Percentiles rank a stretch among this genome's conserved stretches.
Evolutionary conservation across 2,888 invertebrate genomes (phyloP).

Genomic region (Eristalis intricaria): DNA sequence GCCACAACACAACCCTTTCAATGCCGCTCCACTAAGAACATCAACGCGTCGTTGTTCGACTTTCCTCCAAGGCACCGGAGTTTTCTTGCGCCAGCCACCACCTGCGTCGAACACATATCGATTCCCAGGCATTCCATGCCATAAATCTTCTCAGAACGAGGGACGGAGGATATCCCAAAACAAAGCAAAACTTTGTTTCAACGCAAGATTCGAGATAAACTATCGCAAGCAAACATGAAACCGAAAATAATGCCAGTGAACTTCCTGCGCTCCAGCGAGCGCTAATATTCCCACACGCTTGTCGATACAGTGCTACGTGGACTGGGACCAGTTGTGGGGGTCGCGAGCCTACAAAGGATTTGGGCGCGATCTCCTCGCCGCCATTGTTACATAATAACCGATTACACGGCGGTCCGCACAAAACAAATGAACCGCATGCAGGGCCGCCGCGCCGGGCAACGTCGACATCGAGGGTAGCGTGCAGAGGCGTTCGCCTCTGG

Average conservation of each 20-base stretch:
- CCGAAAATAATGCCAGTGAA: conserved; percentile 57
- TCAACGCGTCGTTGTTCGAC: not conserved
- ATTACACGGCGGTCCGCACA: conserved; percentile 57
- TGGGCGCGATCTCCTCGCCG: conserved; percentile 21
- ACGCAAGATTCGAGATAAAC: conserved; percentile 62
- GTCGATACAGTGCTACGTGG: conserved; percentile 26
- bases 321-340: not conserved
- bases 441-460: conserved; percentile 19
- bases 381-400: conserved; percentile 60
- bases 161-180: not conserved
- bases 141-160: conserved; percentile 40
- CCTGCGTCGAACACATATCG: conserved; percentile 13
- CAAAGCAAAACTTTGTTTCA: conserved; percentile 51
- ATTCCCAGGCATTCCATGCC: conserved; percentile 16
- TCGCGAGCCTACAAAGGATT: conserved; percentile 10
- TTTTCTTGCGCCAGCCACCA: not conserved
- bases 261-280: conserved; percentile 42
- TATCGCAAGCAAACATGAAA: conserved; percentile 62
- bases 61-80: too few species aligned
- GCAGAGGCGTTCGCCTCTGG: conserved; percentile 19
- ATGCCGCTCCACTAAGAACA: not conserved
- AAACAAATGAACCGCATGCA: conserved; percentile 42
- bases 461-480: conserved; percentile 25
- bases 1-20: not conserved
- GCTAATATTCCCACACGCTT: conserved; percentile 52